Evolutionary conservation across 2,113 vertebrate genomes (phyloP).

Genomic region (Lophotis ruficrista): DNA sequence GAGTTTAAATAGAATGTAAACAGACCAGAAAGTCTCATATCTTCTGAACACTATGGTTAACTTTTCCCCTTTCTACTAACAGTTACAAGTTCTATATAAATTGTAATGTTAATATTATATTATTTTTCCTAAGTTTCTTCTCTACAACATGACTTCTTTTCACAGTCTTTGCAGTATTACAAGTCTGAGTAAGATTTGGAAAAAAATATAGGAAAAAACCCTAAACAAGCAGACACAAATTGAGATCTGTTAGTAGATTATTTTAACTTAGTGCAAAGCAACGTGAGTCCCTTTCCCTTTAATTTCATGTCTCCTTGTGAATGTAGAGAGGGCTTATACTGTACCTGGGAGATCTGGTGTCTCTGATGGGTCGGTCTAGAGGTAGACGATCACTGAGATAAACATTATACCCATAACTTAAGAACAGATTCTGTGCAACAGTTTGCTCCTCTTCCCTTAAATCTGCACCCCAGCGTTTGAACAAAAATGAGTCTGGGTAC

Average conservation of each 20-base stretch:
- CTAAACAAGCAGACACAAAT: not conserved
- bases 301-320: not conserved
- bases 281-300: not conserved
- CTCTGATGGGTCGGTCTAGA: not conserved
- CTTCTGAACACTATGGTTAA: not conserved
- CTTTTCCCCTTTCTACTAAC: not conserved
- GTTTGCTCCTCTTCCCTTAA: slow-evolving; percentile 38
- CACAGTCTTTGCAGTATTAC: not conserved
- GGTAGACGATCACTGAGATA: slow-evolving; percentile 48
- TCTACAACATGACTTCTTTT: not conserved
- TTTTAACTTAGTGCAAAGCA: not conserved
- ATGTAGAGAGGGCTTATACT: not conserved
- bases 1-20: not conserved
- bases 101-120: not conserved
- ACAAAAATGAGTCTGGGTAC: slow-evolving; percentile 29
- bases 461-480: slow-evolving; percentile 17
- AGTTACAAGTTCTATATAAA: not conserved
- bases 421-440: slow-evolving; percentile 36
- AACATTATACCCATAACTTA: slow-evolving; percentile 43
- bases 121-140: not conserved
- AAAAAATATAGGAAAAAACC: not conserved
- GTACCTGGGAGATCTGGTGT: slow-evolving; percentile 36
- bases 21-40: not conserved
- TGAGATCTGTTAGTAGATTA: not conserved
- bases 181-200: not conserved